Evolutionary conservation across 2,113 vertebrate genomes (phyloP), one percentile per base, ranked within the genome.

Genomic region (Empidonax traillii): DNA sequence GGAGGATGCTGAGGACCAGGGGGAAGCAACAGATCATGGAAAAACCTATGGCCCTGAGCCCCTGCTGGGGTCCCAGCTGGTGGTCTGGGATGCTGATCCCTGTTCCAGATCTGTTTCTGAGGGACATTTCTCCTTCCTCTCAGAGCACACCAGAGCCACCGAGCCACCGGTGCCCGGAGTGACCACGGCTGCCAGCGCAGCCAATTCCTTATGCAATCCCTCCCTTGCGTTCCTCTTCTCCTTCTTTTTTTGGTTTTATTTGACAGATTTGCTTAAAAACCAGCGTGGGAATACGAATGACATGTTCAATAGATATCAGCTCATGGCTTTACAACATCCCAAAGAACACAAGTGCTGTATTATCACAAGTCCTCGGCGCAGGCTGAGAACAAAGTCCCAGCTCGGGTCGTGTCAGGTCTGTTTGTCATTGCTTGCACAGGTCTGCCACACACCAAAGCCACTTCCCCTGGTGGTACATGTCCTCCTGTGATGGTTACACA

Each of bases 231-330:
- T 88, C 55, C 46, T 62, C 82, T 52, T 78, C 24, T 72, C 2
- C 0, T 56, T 55, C 62, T 39, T 87, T 85, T 95, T 85, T 87
- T 31, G 46, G 83, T 27, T 90, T 77, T 44, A 51, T 95, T 91
- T 95, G 89, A 96, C 90, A 90, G 90, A 94, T 96, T 95, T 89
- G 67, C 87, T 90, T 77, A 47, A 67, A 86, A 91, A 80, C 3
- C 91, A 88, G 87, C 51, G 27, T 94, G 95, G 96, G 96, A 96
- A 96, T 95, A 95, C 92, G 81, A 90, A 88, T 41, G 94, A 90
- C 94, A 95, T 90, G 93, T 96, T 95, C 93, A 95, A 86, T 95
- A 94, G 90, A 88, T 79, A 90, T 97, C 95, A 92, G 71, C 87
- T 94, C 51, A 3, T 56, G 95, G 67, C 72, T 94, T 93, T 93